These are phyloP conservation scores for Aspidoscelis tigris DNA, from an alignment of 2,113 vertebrate species.

Conservation along the genomic window DNA sequence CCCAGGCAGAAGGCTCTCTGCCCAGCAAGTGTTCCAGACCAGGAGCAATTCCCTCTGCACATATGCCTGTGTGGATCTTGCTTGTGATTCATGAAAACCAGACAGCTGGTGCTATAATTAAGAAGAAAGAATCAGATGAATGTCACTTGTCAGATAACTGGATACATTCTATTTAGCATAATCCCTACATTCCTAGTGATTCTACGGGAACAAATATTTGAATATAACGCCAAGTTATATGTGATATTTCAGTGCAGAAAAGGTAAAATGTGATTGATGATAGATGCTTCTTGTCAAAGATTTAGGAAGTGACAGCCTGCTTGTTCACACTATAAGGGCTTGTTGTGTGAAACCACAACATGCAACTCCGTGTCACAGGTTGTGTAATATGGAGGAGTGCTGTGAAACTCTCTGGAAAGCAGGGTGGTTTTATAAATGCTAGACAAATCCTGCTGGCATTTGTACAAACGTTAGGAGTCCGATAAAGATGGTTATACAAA, in stretches of 20 bases:
- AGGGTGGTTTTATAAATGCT: too few species aligned
- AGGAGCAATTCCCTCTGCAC: too few species aligned
- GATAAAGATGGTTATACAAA: too few species aligned
- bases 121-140: neutral
- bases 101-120: neutral
- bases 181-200: neutral
- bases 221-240: neutral
- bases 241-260: neutral
- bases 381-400: too few species aligned
- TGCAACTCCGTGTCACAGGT: too few species aligned
- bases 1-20: too few species aligned
- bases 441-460: too few species aligned
- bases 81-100: neutral
- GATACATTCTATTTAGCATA: neutral
- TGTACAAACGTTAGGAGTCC: too few species aligned
- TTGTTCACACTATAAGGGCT: too few species aligned
- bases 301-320: neutral
- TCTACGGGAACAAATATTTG: neutral
- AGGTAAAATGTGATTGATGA: neutral
- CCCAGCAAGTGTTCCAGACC: too few species aligned
- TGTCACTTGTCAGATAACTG: neutral
- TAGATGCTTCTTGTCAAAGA: neutral
- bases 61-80: neutral
- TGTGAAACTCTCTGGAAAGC: too few species aligned
- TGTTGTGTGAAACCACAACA: too few species aligned